Conservation (phyloP, 2,888 invertebrate species). For the Drosophila pseudotakahashii region DNA sequence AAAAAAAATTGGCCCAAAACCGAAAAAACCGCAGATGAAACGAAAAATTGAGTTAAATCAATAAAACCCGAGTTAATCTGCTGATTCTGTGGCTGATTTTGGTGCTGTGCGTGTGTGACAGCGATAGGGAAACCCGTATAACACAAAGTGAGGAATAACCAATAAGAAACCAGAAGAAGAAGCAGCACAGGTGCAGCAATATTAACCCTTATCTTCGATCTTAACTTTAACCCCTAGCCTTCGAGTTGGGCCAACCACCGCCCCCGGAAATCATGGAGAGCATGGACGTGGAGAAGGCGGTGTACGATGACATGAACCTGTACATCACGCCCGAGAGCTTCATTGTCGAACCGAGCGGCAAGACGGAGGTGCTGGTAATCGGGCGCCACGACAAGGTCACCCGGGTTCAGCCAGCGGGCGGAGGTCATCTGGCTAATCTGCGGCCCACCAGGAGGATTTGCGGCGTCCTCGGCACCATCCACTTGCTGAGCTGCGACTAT, state of each 20-base stretch:
- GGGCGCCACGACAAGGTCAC: conserved; percentile 92
- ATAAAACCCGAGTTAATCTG: conserved; percentile 16
- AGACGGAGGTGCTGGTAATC: conserved; percentile 91
- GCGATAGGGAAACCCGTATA: neutral
- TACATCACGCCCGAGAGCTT: conserved; percentile 96
- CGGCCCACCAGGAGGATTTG: conserved; percentile 90
- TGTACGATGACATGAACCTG: conserved; percentile 91
- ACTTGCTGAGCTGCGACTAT: conserved; percentile 93
- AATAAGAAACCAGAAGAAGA: neutral
- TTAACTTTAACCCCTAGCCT: conserved; percentile 5
- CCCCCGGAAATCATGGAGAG: conserved; percentile 51
- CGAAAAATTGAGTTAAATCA: conserved; percentile 24
- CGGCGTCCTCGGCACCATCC: conserved; percentile 94
- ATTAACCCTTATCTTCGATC: conserved; percentile 10
- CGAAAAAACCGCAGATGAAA: conserved; percentile 7
- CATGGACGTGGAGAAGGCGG: conserved; percentile 49
- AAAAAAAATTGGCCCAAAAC: conserved; percentile 8
- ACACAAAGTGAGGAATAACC: conserved; percentile 9
- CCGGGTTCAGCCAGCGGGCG: conserved; percentile 87
- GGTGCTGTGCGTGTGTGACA: conserved; percentile 39
- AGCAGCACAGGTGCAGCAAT: conserved; percentile 31
- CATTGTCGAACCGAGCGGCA: conserved; percentile 92
- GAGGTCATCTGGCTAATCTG: conserved; percentile 87
- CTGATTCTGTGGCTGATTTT: conserved; percentile 19
- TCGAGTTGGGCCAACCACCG: conserved; percentile 23